These are phyloP conservation scores for Ophion ventricosus DNA, from an alignment of 2,888 invertebrate species.

Conservation along the genomic window DNA sequence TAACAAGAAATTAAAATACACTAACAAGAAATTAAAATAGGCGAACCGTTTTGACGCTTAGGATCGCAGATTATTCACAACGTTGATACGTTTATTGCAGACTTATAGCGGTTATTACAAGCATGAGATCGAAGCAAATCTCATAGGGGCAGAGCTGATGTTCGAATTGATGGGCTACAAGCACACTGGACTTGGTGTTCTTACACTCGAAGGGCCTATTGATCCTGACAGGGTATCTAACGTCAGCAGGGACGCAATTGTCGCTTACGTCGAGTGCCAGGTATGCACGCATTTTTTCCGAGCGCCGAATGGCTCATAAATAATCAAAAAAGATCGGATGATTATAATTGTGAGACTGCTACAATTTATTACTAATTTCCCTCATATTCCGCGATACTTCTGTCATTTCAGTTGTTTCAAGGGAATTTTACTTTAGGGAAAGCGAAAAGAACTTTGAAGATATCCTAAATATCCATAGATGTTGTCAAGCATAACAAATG, in stretches of 20 bases:
- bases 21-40: too few species aligned
- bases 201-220: constrained; percentile 89
- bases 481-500: too few species aligned
- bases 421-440: too few species aligned
- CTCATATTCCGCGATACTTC: too few species aligned
- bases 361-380: too few species aligned
- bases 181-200: constrained; percentile 85
- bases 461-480: too few species aligned
- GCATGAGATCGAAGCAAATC: constrained; percentile 92
- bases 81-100: constrained; percentile 83
- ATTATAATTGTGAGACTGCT: background rate
- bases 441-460: too few species aligned
- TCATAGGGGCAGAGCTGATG: constrained; percentile 90
- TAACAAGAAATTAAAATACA: too few species aligned
- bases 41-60: background rate
- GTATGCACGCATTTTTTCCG: constrained; percentile 82
- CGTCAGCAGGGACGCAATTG: constrained; percentile 92
- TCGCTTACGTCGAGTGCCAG: constrained; percentile 95
- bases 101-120: constrained; percentile 94
- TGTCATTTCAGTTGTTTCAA: too few species aligned
- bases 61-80: background rate
- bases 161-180: constrained; percentile 94
- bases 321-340: constrained; percentile 7
- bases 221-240: constrained; percentile 92
- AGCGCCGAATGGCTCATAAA: background rate